A percentile compares a stretch with the other conserved stretches of the same genome.
phyloP scores from a whole-genome alignment of 2,797 vertebrate genomes.

The Chelonia mydas region DNA sequence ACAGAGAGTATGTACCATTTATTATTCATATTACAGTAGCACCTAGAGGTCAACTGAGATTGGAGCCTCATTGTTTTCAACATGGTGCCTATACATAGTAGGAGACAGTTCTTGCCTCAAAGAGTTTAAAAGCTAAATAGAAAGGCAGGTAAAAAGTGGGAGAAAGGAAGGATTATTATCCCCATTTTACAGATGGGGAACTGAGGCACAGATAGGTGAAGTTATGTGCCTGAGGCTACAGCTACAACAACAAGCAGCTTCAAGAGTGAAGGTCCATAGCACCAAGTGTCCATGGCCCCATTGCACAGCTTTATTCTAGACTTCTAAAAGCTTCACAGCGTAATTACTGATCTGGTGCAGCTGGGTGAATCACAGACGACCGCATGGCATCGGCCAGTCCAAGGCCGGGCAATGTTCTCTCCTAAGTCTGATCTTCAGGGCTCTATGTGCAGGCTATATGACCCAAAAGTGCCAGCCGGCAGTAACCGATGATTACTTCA shows the following conservation, averaged over 20 bases:
- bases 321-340: background rate
- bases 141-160: background rate
- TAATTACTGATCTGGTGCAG: background rate
- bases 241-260: background rate
- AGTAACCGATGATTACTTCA: background rate
- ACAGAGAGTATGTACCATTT: fast-evolving
- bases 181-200: background rate
- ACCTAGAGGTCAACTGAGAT: background rate
- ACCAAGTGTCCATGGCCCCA: too few relatives aligned
- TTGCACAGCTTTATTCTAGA: background rate
- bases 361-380: background rate
- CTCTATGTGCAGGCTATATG: background rate
- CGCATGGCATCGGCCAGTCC: background rate
- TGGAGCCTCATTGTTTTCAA: fast-evolving
- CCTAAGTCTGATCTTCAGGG: background rate
- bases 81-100: background rate
- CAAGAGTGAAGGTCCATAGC: background rate
- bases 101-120: background rate
- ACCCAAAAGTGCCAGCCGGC: background rate
- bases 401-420: background rate
- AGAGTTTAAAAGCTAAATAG: background rate
- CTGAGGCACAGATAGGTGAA: background rate
- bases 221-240: background rate
- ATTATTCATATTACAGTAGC: background rate
- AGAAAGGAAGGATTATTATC: background rate